These are phyloP conservation scores for Aleiodes sp. DNA, from an alignment of 1,140 invertebrate genomes.

Conservation along the genomic window DNA sequence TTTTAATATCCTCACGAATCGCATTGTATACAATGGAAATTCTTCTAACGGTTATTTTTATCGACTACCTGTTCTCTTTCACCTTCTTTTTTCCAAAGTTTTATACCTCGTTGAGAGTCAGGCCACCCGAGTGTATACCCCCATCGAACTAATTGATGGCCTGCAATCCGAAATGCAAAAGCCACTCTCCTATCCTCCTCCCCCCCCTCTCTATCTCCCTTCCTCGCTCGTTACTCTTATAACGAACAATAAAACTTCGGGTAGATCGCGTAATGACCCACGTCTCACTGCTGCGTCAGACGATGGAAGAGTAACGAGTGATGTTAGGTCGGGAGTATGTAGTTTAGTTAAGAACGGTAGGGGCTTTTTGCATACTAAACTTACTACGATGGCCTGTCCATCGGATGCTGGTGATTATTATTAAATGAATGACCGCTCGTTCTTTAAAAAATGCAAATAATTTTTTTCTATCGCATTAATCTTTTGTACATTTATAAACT, in stretches of 20 bases:
- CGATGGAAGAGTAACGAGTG: slow-evolving; percentile 15
- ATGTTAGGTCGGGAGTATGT: slow-evolving; percentile 11
- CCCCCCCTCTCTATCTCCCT: slow-evolving; percentile 29
- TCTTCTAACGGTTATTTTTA: too few species aligned
- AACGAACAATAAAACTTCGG: slow-evolving; percentile 6
- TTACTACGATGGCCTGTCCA: background rate
- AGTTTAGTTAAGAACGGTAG: slow-evolving; percentile 5
- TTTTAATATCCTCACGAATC: too few species aligned
- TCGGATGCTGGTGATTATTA: slow-evolving; percentile 3
- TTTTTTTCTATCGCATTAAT: too few species aligned
- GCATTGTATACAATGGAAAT: too few species aligned
- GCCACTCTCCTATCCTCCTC: background rate
- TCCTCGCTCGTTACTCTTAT: slow-evolving; percentile 1
- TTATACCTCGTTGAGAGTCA: background rate
- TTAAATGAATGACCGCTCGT: slow-evolving; percentile 12
- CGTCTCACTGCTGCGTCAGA: slow-evolving; percentile 8
- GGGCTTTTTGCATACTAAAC: slow-evolving; percentile 5
- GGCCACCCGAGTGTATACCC: background rate
- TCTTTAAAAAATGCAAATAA: slow-evolving; percentile 1
- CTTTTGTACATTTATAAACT: too few species aligned
- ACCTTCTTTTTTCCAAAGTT: background rate
- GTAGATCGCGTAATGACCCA: slow-evolving; percentile 13
- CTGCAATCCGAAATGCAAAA: slow-evolving; percentile 6
- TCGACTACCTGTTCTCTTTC: too few species aligned
- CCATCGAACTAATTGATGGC: slow-evolving; percentile 13